Conservation (phyloP, 2,888 invertebrate species). For the Mesorhabditis sp. region DNA sequence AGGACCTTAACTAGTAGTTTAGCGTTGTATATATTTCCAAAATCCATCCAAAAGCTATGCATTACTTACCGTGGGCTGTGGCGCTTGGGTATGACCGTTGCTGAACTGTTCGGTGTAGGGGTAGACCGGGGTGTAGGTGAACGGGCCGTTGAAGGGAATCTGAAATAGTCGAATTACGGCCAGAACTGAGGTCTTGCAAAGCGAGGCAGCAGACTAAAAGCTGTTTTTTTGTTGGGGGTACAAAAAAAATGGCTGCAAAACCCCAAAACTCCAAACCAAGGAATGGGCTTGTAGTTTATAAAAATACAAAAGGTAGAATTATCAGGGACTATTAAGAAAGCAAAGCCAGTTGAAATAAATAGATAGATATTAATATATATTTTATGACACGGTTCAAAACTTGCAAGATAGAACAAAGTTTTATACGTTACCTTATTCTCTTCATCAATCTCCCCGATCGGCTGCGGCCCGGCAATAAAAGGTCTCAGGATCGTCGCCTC, state of each 20-base stretch:
- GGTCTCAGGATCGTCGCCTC: constrained; percentile 18
- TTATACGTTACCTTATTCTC: constrained; percentile 5
- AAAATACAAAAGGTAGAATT: background rate
- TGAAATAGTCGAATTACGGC: constrained; percentile 5
- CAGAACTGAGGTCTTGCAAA: background rate
- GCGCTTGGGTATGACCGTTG: background rate
- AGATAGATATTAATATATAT: too few species aligned
- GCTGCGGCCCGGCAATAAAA: constrained; percentile 35
- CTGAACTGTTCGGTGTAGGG: constrained; percentile 21
- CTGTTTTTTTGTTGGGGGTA: background rate
- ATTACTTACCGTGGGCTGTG: background rate
- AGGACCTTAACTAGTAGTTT: too few species aligned
- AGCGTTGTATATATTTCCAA: background rate
- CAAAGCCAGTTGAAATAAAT: background rate
- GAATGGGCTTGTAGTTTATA: background rate
- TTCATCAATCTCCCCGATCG: constrained; percentile 40
- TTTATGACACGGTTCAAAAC: background rate
- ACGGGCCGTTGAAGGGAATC: constrained; percentile 38
- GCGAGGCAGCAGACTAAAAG: background rate
- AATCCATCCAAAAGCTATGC: background rate
- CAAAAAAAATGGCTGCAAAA: background rate
- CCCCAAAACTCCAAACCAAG: background rate
- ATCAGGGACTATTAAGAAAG: background rate
- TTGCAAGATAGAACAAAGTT: background rate
- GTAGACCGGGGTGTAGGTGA: constrained; percentile 39